Evolutionary conservation across 2,113 vertebrate genomes (phyloP).

Genomic region (Mirounga angustirostris): DNA sequence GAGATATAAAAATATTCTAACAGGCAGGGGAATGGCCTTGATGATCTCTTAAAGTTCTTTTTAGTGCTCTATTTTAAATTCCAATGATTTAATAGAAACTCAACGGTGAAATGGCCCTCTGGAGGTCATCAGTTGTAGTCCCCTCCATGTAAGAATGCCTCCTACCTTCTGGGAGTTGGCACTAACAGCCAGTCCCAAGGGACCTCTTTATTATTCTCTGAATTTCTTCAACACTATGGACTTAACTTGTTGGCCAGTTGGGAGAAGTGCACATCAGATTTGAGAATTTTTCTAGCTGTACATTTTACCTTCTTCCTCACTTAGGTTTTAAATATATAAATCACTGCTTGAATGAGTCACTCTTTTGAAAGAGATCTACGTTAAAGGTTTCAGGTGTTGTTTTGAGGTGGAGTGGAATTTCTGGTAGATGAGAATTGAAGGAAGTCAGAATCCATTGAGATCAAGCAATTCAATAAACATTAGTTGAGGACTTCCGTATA

Average conservation of each 20-base stretch:
- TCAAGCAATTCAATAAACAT: background rate
- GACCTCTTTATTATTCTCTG: background rate
- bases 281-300: background rate
- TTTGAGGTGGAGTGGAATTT: background rate
- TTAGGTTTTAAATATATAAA: background rate
- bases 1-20: constrained; percentile 64
- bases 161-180: background rate
- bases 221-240: background rate
- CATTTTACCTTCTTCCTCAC: background rate
- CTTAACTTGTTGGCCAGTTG: background rate
- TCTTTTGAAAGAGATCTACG: background rate
- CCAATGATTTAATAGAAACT: constrained; percentile 55
- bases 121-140: background rate
- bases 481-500: background rate
- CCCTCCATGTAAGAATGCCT: background rate
- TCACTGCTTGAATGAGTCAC: background rate
- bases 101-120: background rate
- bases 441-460: background rate
- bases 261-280: background rate
- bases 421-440: background rate
- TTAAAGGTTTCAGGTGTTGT: background rate
- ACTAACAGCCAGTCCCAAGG: background rate
- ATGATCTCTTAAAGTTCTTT: constrained; percentile 64
- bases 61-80: constrained; percentile 71
- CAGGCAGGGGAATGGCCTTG: constrained; percentile 64